These are phyloP conservation scores for Troilus luridus DNA, from an alignment of 2,888 invertebrate genomes.

Conservation along the genomic window DNA sequence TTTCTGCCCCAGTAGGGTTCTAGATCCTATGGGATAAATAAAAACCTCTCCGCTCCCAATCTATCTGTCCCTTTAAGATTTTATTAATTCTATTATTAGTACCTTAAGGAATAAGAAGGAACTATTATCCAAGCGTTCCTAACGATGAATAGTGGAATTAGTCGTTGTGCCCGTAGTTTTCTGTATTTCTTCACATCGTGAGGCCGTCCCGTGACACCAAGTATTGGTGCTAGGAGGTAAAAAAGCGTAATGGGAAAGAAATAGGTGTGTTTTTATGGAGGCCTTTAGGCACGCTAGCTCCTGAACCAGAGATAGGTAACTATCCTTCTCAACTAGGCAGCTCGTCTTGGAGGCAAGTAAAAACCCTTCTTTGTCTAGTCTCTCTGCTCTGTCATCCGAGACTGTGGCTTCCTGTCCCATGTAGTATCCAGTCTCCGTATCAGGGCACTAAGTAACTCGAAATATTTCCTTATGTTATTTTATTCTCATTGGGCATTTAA, in stretches of 20 bases:
- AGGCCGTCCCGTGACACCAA: not conserved
- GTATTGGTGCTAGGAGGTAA: not conserved
- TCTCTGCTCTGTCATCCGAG: constrained; percentile 12
- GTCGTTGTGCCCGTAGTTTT: not conserved
- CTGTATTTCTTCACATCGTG: not conserved
- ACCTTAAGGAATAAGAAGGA: not conserved
- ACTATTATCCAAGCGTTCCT: not conserved
- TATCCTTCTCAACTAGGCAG: constrained; percentile 33
- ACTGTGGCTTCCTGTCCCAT: constrained; percentile 14
- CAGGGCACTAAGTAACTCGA: not conserved
- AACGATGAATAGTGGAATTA: not conserved
- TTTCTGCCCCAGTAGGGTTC: no score
- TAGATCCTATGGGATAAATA: no score
- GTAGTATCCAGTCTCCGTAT: not conserved
- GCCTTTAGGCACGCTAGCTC: not conserved
- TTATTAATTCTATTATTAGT: not conserved
- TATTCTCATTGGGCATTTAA: not conserved
- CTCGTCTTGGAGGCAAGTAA: not conserved
- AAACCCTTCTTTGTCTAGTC: constrained; percentile 21
- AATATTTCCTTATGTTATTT: not conserved
- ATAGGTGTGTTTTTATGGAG: not conserved
- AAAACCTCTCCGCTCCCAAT: no score
- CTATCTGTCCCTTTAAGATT: not conserved
- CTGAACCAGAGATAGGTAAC: constrained; percentile 21
- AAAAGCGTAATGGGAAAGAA: not conserved